These are phyloP conservation scores for Caenorhabditis briggsae DNA, from an alignment of 1,140 invertebrate species.

Conservation along the genomic window DNA sequence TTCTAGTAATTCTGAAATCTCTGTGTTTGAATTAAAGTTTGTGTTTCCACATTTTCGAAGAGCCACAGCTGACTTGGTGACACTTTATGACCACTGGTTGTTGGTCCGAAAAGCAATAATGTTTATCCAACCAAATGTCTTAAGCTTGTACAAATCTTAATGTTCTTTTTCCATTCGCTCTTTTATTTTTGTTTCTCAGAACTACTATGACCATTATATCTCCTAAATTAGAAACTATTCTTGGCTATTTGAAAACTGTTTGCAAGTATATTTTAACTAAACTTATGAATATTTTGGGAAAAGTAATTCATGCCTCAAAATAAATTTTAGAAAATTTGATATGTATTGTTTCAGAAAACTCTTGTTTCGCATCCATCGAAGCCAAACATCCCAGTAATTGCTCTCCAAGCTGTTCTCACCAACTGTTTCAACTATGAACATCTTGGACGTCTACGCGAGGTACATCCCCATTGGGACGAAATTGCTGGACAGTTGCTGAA, in stretches of 20 bases:
- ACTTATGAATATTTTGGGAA: neutral
- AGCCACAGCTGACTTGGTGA: conserved; percentile 7
- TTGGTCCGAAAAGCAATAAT: conserved; percentile 1
- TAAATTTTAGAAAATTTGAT: neutral
- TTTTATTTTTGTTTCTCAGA: neutral
- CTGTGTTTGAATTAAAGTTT: no score
- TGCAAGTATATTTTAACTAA: neutral
- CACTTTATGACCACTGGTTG: conserved; percentile 29
- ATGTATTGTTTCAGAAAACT: conserved; percentile 3
- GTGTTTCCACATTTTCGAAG: neutral
- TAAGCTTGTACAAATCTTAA: neutral
- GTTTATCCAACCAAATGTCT: neutral
- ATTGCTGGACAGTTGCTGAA: conserved; percentile 76
- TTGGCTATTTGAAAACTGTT: neutral
- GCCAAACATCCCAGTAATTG: conserved; percentile 45
- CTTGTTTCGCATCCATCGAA: conserved; percentile 49
- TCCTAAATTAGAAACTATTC: neutral
- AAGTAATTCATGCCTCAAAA: neutral
- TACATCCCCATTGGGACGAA: conserved; percentile 73
- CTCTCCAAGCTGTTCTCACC: conserved; percentile 56
- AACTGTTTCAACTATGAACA: conserved; percentile 57
- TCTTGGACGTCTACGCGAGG: conserved; percentile 60
- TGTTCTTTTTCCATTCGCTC: neutral
- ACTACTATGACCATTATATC: neutral
- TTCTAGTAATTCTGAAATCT: no score